These are phyloP conservation scores for Lithosia quadra DNA, from an alignment of 2,888 invertebrate genomes.

Conservation along the genomic window DNA sequence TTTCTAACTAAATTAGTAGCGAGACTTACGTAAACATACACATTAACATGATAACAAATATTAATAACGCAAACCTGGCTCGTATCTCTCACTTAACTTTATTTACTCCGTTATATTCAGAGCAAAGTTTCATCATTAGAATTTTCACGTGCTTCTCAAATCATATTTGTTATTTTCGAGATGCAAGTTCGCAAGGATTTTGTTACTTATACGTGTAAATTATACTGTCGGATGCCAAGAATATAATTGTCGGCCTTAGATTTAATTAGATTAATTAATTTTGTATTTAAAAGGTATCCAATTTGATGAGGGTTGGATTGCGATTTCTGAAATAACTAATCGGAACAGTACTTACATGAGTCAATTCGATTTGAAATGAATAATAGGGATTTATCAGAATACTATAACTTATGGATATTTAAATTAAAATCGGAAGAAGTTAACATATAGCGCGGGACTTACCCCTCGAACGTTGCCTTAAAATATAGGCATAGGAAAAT, in stretches of 20 bases:
- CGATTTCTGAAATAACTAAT: no score
- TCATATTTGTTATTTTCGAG: not conserved
- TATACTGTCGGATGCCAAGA: not conserved
- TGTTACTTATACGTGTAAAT: not conserved
- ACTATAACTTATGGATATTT: no score
- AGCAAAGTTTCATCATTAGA: slow-evolving; percentile 2
- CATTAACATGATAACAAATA: not conserved
- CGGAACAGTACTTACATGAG: not conserved
- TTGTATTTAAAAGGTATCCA: not conserved
- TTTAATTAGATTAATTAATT: not conserved
- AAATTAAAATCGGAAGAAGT: no score
- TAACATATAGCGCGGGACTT: no score
- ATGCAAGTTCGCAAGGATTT: not conserved
- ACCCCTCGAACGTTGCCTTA: no score
- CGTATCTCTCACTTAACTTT: slow-evolving; percentile 12
- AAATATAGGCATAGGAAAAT: no score
- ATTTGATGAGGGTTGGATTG: no score
- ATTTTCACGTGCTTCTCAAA: not conserved
- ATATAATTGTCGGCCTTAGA: not conserved
- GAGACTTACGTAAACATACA: not conserved
- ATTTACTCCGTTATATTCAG: slow-evolving; percentile 2
- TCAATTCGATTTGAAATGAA: no score
- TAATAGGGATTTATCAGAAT: no score
- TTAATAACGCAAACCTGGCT: not conserved
- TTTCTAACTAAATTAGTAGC: not conserved